Evolutionary conservation across 2,113 vertebrate species (phyloP).

Genomic region (Melanocharis versteri): DNA sequence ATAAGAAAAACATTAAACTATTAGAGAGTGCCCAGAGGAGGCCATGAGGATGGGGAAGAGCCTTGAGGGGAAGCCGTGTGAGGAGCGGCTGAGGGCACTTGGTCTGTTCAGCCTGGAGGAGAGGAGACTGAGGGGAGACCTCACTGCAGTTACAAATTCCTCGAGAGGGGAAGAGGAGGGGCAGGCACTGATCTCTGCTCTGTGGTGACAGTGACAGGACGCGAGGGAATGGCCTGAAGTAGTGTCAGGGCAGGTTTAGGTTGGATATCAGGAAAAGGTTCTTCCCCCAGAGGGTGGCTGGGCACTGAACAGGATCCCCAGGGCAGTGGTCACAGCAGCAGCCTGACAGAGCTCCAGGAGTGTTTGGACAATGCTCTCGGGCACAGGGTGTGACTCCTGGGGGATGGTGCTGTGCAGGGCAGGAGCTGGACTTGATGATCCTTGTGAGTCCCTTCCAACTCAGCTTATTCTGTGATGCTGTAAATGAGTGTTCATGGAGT

Average conservation of each 20-base stretch:
- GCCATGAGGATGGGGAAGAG: neutral
- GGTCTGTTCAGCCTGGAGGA: neutral
- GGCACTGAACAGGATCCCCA: neutral
- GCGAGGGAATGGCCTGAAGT: accelerated
- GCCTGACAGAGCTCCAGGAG: neutral
- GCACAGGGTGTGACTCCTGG: neutral
- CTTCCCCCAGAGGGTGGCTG: neutral
- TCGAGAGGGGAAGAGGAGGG: neutral
- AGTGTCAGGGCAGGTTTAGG: neutral
- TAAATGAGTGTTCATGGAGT: neutral
- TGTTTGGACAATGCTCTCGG: neutral
- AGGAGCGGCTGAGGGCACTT: neutral
- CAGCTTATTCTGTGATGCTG: neutral
- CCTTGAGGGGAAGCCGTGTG: neutral
- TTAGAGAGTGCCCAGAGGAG: neutral
- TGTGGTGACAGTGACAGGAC: neutral
- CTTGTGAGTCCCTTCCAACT: accelerated
- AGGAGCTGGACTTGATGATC: neutral
- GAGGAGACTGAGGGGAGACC: neutral
- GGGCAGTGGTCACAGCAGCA: neutral
- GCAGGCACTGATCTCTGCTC: neutral
- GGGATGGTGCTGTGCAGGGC: neutral
- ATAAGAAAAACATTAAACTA: neutral
- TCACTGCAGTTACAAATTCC: neutral
- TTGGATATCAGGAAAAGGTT: neutral